Evolutionary conservation across 2,888 invertebrate species (phyloP).

Genomic region (Galeopsomyia nigrocyanea): DNA sequence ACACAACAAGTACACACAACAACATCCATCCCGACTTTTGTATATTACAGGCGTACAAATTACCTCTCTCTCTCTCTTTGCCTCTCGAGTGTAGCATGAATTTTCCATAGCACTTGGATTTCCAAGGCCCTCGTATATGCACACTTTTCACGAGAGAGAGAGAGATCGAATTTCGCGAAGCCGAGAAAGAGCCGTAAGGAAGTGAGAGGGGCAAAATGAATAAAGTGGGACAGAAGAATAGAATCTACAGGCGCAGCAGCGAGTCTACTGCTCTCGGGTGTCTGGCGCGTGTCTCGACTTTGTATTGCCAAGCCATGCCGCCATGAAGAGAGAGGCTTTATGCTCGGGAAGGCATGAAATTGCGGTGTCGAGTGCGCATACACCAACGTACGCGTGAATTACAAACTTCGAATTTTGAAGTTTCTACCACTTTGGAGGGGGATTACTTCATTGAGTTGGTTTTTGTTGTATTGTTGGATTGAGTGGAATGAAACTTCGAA

Average conservation of each 20-base stretch:
- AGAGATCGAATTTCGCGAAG: slow-evolving; percentile 42
- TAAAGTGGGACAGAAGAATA: slow-evolving; percentile 25
- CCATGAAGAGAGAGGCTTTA: slow-evolving; percentile 11
- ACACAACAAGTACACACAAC: too few species aligned
- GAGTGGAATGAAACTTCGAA: too few species aligned
- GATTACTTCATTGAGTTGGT: too few species aligned
- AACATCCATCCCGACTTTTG: too few species aligned
- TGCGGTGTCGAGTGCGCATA: slow-evolving; percentile 37
- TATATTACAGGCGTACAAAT: too few species aligned
- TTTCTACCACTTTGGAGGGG: too few species aligned
- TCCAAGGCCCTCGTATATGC: not conserved
- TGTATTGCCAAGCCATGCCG: slow-evolving; percentile 30
- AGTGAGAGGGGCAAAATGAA: not conserved
- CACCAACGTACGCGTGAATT: too few species aligned
- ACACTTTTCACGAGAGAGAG: not conserved
- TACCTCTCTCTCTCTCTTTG: too few species aligned
- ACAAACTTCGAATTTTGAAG: too few species aligned
- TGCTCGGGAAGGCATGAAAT: slow-evolving; percentile 57
- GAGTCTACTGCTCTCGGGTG: slow-evolving; percentile 24
- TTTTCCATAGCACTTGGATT: slow-evolving; percentile 41
- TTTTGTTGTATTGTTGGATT: too few species aligned
- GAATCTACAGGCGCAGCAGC: slow-evolving; percentile 23
- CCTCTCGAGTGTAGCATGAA: slow-evolving; percentile 34
- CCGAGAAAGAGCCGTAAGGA: not conserved
- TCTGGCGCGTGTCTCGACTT: slow-evolving; percentile 50